A percentile compares a stretch with the other conserved stretches of the same genome.
These are phyloP conservation scores for Drosophila antonietae DNA, from an alignment of 2,888 invertebrate species.

Conservation along the genomic window DNA sequence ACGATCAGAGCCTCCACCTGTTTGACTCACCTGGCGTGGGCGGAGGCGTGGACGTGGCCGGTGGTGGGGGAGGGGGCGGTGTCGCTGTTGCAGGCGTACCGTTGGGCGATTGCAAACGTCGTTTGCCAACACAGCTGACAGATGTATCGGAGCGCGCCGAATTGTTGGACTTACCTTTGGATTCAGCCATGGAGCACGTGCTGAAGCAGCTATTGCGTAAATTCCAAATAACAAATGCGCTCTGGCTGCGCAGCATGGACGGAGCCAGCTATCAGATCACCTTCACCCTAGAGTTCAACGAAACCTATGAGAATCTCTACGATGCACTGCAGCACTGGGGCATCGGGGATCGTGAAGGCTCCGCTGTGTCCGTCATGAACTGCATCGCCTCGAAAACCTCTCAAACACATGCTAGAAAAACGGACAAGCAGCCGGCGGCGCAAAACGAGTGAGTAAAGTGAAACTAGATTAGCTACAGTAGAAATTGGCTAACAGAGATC, in stretches of 20 bases:
- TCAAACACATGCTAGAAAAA: slow-evolving; percentile 44
- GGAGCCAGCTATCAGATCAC: slow-evolving; percentile 86
- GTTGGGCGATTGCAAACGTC: not conserved
- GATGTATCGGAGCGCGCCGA: slow-evolving; percentile 38
- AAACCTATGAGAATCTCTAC: slow-evolving; percentile 87
- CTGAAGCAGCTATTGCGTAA: slow-evolving; percentile 86
- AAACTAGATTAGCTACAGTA: not conserved
- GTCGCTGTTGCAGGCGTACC: not conserved
- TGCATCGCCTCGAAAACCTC: slow-evolving; percentile 86
- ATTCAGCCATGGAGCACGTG: slow-evolving; percentile 83
- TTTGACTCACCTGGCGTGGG: slow-evolving; percentile 13
- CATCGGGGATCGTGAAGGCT: slow-evolving; percentile 87
- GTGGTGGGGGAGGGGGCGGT: not conserved
- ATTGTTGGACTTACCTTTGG: slow-evolving; percentile 58
- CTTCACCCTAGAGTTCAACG: slow-evolving; percentile 87
- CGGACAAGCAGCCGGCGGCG: slow-evolving; percentile 28
- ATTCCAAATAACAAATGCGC: slow-evolving; percentile 86
- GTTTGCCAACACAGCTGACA: slow-evolving; percentile 47
- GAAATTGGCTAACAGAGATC: not conserved
- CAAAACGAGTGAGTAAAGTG: slow-evolving; percentile 45
- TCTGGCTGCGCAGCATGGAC: slow-evolving; percentile 86
- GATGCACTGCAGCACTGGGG: slow-evolving; percentile 87
- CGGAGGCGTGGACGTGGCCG: too few relatives aligned
- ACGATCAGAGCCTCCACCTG: slow-evolving; percentile 16
- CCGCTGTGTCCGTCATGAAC: slow-evolving; percentile 87